Evolutionary conservation across 2,888 invertebrate genomes (phyloP), one percentile per base, ranked within the genome.

Genomic region (Drosophila heteroneura): DNA sequence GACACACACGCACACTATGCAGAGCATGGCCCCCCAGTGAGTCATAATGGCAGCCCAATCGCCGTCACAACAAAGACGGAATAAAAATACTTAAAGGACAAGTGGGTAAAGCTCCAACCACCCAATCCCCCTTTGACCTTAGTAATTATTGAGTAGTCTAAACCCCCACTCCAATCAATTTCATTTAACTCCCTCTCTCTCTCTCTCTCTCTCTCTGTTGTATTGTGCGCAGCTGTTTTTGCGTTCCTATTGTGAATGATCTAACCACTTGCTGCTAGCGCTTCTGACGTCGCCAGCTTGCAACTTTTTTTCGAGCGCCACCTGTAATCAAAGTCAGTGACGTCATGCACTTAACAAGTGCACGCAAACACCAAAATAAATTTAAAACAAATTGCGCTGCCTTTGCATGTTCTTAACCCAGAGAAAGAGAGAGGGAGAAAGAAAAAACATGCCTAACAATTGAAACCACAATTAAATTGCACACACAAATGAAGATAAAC

Each of bases 31-130:
- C 58, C 47, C 44, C 57, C 51, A 68, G 82, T 86, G 85, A 86
- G 81, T 86, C 90, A 86, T 86, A 68, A 39, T 54, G 59, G 47
- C 62, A 70, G 74, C 30, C 68, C 54, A 70, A 74, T 56, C 60
- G 74, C 88, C 85, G 85, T 88, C 90, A 85, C 62, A 85, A 85
- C 90, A 85, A 85, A 90, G 85, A 82, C 90, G 80, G 52, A 81
- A 79, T 65, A 68, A 65, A 73, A 70, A 67, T 59, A 74, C 82
- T 82, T 74, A 76, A 88, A 85, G 90, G 85, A 90, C 83, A 86
- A 78, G 72, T 88, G 83, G 73, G 65, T 71, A 72, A 72, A 75
- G 61, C 61, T 68, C 44, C 37, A 26, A 58, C 62, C 66, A 47
- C 44, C 72, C 61, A 19, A 51, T 78, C 68, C 47, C 73, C 59